Percentiles rank a stretch among this genome's conserved stretches.
These are phyloP conservation scores for Pachypsylla venusta DNA, from an alignment of 1,140 invertebrate species.

Conservation along the genomic window DNA sequence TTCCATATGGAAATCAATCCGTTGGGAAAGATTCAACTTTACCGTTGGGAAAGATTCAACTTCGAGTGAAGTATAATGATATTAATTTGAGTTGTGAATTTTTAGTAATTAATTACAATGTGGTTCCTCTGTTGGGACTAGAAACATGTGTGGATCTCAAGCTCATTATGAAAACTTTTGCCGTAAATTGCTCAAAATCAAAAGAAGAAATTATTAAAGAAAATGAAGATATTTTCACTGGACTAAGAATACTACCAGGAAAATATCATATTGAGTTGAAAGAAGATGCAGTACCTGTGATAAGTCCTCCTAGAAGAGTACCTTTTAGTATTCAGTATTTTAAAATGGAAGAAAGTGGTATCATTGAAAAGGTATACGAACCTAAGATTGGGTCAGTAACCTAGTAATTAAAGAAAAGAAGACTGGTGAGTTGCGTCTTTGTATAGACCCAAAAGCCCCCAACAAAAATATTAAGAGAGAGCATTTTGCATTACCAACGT, in stretches of 20 bases:
- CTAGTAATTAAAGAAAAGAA: neutral
- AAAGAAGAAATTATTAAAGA: too few relatives aligned
- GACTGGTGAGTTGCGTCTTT: neutral
- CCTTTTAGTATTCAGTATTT: conserved; percentile 26
- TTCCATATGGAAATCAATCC: neutral
- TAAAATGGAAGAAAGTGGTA: neutral
- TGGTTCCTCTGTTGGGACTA: neutral
- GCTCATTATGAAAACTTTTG: neutral
- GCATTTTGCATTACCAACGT: neutral
- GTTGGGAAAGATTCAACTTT: too few relatives aligned
- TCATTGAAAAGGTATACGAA: neutral
- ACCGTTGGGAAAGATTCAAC: too few relatives aligned
- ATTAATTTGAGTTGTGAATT: too few relatives aligned
- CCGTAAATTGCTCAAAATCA: too few relatives aligned
- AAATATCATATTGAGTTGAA: conserved; percentile 19
- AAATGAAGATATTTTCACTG: conserved; percentile 19
- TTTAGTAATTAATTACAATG: too few relatives aligned
- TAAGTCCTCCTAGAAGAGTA: conserved; percentile 26
- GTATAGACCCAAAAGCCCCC: neutral
- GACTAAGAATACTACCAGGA: conserved; percentile 14
- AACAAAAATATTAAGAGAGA: conserved; percentile 11
- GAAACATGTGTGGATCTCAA: neutral
- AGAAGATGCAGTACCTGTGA: conserved; percentile 22
- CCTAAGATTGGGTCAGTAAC: neutral
- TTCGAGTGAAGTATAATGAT: too few relatives aligned